phyloP scores from a whole-genome alignment of 2,888 invertebrate genomes.

The Drosophila pseudotalamancana region DNA sequence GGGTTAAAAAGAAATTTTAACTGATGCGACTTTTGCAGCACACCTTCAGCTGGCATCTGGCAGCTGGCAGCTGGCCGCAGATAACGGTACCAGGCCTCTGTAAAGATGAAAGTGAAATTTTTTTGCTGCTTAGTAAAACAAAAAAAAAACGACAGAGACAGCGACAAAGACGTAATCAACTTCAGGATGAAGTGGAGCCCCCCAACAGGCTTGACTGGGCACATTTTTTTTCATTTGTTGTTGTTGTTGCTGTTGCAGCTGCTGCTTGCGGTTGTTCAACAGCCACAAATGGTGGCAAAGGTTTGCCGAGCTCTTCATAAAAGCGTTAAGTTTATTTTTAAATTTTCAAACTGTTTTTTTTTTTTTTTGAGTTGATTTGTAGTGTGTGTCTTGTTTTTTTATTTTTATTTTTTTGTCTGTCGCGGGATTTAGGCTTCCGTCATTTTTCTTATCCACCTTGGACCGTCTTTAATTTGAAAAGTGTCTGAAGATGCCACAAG shows the following conservation, averaged over 20 bases:
- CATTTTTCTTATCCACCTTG: constrained; percentile 42
- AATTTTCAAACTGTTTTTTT: constrained; percentile 23
- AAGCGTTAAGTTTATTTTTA: constrained; percentile 22
- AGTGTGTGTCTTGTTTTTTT: constrained; percentile 20
- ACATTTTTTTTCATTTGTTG: constrained; percentile 17
- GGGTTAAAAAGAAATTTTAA: constrained; percentile 80
- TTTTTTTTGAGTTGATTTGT: constrained; percentile 32
- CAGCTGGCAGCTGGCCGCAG: constrained; percentile 20
- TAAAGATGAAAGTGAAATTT: constrained; percentile 74
- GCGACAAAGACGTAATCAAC: constrained; percentile 74
- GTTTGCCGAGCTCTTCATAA: constrained; percentile 65
- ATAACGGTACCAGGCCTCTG: constrained; percentile 66
- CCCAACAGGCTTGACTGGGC: constrained; percentile 74
- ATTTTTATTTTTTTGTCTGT: constrained; percentile 20
- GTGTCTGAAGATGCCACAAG: constrained; percentile 23
- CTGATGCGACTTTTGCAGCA: constrained; percentile 45
- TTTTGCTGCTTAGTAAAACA: constrained; percentile 33
- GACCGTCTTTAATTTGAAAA: constrained; percentile 27
- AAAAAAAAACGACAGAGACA: constrained; percentile 26
- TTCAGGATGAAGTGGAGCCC: constrained; percentile 74
- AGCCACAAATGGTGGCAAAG: constrained; percentile 52
- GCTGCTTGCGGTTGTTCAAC: constrained; percentile 55
- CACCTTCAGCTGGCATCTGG: no score
- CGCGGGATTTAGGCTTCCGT: constrained; percentile 43
- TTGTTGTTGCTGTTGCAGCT: constrained; percentile 19